Conservation (phyloP, 2,113 vertebrate species). For the Polypterus senegalus region DNA sequence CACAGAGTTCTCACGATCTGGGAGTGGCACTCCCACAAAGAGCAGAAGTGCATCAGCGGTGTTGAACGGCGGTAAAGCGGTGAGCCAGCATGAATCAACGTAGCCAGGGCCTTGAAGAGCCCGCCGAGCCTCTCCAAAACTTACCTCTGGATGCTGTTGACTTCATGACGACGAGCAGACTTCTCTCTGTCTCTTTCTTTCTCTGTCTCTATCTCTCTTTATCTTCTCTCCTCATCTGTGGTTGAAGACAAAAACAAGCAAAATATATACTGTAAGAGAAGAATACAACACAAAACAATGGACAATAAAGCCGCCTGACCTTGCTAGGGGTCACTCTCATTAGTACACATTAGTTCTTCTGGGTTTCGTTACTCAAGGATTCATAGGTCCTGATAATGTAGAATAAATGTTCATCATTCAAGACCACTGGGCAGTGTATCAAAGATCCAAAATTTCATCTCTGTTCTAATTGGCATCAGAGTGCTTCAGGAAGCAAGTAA, state of each 20-base stretch:
- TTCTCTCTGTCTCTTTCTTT: slow-evolving; percentile 31
- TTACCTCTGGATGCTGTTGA: slow-evolving; percentile 87
- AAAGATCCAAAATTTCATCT: slow-evolving; percentile 34
- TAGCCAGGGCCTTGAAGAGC: slow-evolving; percentile 65
- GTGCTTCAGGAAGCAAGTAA: slow-evolving; percentile 66
- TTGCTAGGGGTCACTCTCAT: slow-evolving; percentile 43
- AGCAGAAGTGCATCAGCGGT: slow-evolving; percentile 93
- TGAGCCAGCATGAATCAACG: slow-evolving; percentile 95
- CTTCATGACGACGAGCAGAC: slow-evolving; percentile 61
- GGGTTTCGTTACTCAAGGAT: slow-evolving; percentile 30
- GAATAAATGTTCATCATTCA: slow-evolving; percentile 37
- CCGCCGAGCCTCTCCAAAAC: slow-evolving; percentile 65
- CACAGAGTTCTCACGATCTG: slow-evolving; percentile 93
- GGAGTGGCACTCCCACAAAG: slow-evolving; percentile 96
- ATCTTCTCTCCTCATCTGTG: slow-evolving; percentile 43
- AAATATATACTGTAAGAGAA: slow-evolving; percentile 17
- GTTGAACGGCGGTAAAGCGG: slow-evolving; percentile 91
- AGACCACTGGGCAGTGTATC: slow-evolving; percentile 51
- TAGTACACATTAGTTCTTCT: slow-evolving; percentile 49
- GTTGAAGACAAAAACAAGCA: slow-evolving; percentile 51
- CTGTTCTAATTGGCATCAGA: slow-evolving; percentile 48
- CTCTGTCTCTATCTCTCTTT: slow-evolving; percentile 28
- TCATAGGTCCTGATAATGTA: slow-evolving; percentile 40
- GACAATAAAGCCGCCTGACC: slow-evolving; percentile 32
- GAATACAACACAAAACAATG: slow-evolving; percentile 6